These are phyloP conservation scores for Leptodactylus fuscus DNA, from an alignment of 2,113 vertebrate species.

Conservation along the genomic window DNA sequence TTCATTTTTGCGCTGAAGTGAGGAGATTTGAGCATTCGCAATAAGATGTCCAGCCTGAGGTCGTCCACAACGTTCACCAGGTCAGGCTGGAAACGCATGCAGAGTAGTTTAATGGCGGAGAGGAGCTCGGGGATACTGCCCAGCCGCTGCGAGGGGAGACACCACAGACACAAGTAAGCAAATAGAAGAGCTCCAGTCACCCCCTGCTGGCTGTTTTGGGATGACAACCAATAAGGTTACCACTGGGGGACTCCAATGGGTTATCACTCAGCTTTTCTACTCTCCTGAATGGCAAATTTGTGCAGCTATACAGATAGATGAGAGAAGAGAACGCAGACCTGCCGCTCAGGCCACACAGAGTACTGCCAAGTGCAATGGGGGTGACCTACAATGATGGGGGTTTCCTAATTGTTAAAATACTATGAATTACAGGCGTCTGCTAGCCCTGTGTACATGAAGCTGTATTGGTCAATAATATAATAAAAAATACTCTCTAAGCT, in stretches of 20 bases:
- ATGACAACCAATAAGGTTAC: background rate
- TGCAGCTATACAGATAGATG: too few relatives aligned
- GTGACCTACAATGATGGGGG: background rate
- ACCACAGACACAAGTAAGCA: background rate
- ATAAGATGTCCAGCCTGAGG: slow-evolving; percentile 90
- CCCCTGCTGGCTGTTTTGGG: background rate
- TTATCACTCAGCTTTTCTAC: too few relatives aligned
- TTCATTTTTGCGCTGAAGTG: slow-evolving; percentile 99
- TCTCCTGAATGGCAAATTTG: too few relatives aligned
- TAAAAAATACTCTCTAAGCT: too few relatives aligned
- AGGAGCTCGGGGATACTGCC: slow-evolving; percentile 96
- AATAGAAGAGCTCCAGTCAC: background rate
- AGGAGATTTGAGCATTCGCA: slow-evolving; percentile 97
- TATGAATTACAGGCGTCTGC: background rate
- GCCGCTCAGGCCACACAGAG: too few relatives aligned
- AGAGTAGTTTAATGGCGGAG: slow-evolving; percentile 96
- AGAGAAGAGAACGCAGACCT: too few relatives aligned
- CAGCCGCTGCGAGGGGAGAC: slow-evolving; percentile 78
- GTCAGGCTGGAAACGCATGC: slow-evolving; percentile 97
- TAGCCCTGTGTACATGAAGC: too few relatives aligned
- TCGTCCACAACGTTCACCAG: slow-evolving; percentile 92
- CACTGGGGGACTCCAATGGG: too few relatives aligned
- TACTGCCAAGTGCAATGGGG: too few relatives aligned
- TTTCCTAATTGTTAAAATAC: background rate
- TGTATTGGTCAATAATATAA: too few relatives aligned